Evolutionary conservation across 2,888 invertebrate species (phyloP).

Genomic region (Acleris laterana): DNA sequence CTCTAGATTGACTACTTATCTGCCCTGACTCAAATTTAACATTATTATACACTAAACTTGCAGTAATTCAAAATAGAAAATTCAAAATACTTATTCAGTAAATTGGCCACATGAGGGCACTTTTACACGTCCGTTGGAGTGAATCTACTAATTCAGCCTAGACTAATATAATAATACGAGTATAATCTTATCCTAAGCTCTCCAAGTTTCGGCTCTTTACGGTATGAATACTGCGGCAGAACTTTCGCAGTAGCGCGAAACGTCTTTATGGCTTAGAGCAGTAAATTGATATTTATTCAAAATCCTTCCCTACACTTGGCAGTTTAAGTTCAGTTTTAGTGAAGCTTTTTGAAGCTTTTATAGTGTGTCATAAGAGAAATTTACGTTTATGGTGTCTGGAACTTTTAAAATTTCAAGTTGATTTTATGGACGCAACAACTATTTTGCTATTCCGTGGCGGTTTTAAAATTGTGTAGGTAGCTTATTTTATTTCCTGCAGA

Average conservation of each 20-base stretch:
- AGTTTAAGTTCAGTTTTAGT: constrained; percentile 20
- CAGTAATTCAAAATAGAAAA: no score
- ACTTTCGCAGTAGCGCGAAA: constrained; percentile 58
- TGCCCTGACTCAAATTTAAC: no score
- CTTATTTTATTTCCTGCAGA: not conserved
- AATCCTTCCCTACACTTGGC: constrained; percentile 40
- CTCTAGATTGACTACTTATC: no score
- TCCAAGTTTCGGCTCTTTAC: constrained; percentile 34
- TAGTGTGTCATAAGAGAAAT: constrained; percentile 19
- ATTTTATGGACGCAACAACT: not conserved
- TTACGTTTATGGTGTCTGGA: constrained; percentile 18
- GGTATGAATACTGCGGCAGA: constrained; percentile 41
- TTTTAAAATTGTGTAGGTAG: not conserved
- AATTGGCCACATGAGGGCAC: no score
- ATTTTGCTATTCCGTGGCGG: not conserved
- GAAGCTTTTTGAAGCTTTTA: constrained; percentile 16
- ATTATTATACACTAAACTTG: no score
- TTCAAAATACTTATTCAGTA: no score
- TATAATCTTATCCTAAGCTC: not conserved
- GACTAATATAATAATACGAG: no score
- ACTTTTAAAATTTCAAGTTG: not conserved
- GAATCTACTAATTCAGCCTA: no score
- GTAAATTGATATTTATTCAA: constrained; percentile 69
- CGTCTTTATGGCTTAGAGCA: constrained; percentile 64
- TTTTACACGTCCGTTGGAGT: no score